Evolutionary conservation across 2,888 invertebrate species (phyloP).

Genomic region (Amaurobius ferox): DNA sequence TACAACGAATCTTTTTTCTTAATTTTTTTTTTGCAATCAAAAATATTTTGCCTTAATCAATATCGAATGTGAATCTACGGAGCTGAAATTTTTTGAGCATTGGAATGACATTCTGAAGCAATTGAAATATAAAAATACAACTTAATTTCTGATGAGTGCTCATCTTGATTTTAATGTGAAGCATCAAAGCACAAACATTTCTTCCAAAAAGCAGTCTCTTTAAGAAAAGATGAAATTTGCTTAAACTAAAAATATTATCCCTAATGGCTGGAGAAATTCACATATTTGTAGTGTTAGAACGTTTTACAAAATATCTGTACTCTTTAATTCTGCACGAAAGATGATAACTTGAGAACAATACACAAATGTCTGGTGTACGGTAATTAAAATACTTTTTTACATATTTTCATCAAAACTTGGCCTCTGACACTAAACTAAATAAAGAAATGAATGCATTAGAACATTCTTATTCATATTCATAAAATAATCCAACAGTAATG

Average conservation of each 20-base stretch:
- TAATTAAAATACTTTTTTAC: too few relatives aligned
- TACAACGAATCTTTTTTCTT: not conserved
- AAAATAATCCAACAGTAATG: too few relatives aligned
- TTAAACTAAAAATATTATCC: slow-evolving; percentile 1
- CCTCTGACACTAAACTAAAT: too few relatives aligned
- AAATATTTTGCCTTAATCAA: slow-evolving; percentile 2
- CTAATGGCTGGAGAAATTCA: slow-evolving; percentile 8
- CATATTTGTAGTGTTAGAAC: too few relatives aligned
- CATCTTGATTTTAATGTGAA: not conserved
- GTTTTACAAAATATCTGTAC: too few relatives aligned
- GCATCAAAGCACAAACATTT: not conserved
- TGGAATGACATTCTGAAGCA: not conserved
- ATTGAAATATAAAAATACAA: slow-evolving; percentile 19
- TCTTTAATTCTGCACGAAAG: too few relatives aligned
- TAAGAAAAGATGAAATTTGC: slow-evolving; percentile 4
- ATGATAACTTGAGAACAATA: too few relatives aligned
- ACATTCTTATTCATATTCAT: too few relatives aligned
- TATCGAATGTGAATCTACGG: not conserved
- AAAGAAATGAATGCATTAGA: too few relatives aligned
- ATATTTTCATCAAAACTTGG: too few relatives aligned
- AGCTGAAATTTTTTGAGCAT: slow-evolving; percentile 5
- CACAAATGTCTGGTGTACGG: too few relatives aligned
- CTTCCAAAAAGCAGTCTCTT: slow-evolving; percentile 7
- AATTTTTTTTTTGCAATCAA: slow-evolving; percentile 12
- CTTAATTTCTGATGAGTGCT: slow-evolving; percentile 7